Conservation (phyloP, 1,140 invertebrate genomes). For the Vanessa tameamea region DNA sequence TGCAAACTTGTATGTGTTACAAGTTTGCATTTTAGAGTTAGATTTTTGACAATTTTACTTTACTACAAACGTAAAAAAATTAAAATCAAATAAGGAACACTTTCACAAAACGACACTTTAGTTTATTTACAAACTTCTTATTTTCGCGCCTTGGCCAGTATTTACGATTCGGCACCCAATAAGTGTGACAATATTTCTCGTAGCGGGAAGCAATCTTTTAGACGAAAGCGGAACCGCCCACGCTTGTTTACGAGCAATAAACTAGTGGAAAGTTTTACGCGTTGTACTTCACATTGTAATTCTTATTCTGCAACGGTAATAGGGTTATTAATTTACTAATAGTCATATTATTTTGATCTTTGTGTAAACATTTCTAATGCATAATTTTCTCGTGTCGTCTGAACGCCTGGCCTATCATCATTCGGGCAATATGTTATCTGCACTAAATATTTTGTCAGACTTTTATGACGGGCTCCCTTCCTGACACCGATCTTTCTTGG, state of each 20-base stretch:
- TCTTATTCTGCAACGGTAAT: not conserved
- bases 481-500: too few species aligned
- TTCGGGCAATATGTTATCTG: too few species aligned
- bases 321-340: not conserved
- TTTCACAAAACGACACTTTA: not conserved
- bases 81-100: not conserved
- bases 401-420: too few species aligned
- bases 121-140: conserved; percentile 5
- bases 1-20: too few species aligned
- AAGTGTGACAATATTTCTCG: conserved; percentile 40
- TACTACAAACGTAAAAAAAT: not conserved
- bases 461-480: too few species aligned
- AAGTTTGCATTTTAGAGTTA: too few species aligned
- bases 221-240: conserved; percentile 29
- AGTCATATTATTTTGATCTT: not conserved
- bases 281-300: conserved; percentile 14
- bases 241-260: conserved; percentile 39
- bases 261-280: conserved; percentile 30
- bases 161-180: conserved; percentile 40
- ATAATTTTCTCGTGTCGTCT: too few species aligned
- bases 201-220: conserved; percentile 34
- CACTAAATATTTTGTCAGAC: too few species aligned
- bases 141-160: conserved; percentile 12
- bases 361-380: too few species aligned
- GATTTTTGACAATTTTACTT: too few species aligned